Conservation (phyloP, 2,888 invertebrate species). For the Myopa testacea region DNA sequence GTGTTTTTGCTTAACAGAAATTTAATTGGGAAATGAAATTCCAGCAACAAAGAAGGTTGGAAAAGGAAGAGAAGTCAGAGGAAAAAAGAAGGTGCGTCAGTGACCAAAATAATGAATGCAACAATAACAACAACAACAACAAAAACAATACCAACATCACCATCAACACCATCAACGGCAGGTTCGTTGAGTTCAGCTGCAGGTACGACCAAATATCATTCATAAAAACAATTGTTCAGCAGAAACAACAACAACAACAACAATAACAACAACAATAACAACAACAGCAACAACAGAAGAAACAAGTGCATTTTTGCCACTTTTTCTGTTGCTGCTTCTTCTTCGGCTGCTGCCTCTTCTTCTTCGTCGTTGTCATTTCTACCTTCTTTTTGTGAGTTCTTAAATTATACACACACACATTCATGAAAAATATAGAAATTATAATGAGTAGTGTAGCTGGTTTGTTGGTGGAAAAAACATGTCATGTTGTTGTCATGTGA, state of each 20-base stretch:
- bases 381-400: not conserved
- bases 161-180: too few species aligned
- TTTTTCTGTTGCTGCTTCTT: not conserved
- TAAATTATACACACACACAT: too few species aligned
- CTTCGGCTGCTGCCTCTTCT: not conserved
- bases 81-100: not conserved
- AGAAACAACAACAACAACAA: not conserved
- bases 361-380: not conserved
- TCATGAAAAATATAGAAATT: too few species aligned
- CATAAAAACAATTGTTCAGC: constrained; percentile 14
- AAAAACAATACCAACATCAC: too few species aligned
- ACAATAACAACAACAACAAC: not conserved
- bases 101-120: not conserved
- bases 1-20: not conserved
- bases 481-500: not conserved
- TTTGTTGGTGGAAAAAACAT: not conserved
- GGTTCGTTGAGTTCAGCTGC: not conserved
- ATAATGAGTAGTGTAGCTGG: too few species aligned
- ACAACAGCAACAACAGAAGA: not conserved
- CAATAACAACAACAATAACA: not conserved
- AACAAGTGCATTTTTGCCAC: not conserved
- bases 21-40: not conserved
- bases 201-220: not conserved
- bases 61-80: not conserved
- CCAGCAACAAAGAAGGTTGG: not conserved